Evolutionary conservation across 2,888 invertebrate genomes (phyloP).

Genomic region (Cinara cedri): DNA sequence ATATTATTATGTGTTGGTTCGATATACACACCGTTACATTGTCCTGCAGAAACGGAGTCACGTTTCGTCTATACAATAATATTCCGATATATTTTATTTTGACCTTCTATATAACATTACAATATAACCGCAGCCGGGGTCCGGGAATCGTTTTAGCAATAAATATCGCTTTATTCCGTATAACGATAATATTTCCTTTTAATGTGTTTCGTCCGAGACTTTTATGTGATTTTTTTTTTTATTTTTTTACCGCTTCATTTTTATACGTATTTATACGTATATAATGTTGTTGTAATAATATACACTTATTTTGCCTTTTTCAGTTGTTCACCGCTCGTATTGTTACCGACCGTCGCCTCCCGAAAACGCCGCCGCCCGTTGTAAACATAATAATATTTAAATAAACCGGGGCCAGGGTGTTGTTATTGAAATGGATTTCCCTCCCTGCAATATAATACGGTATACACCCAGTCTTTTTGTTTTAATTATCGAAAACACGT

Average conservation of each 20-base stretch:
- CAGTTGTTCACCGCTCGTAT: slow-evolving; percentile 18
- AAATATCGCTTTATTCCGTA: slow-evolving; percentile 52
- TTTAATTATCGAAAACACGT: not conserved
- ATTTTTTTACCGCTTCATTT: slow-evolving; percentile 26
- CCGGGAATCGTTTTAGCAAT: slow-evolving; percentile 49
- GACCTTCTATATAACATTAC: slow-evolving; percentile 15
- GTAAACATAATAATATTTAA: not conserved
- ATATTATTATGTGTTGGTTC: no score
- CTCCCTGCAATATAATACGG: no score
- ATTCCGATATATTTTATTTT: slow-evolving; percentile 12
- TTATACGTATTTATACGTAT: not conserved
- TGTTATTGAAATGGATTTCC: slow-evolving; percentile 24
- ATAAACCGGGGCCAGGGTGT: slow-evolving; percentile 7
- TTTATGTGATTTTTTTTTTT: slow-evolving; percentile 46
- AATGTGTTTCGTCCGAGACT: slow-evolving; percentile 42
- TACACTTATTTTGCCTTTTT: not conserved
- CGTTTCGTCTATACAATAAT: slow-evolving; percentile 29
- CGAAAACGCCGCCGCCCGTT: not conserved
- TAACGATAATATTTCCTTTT: slow-evolving; percentile 49
- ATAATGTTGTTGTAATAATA: not conserved
- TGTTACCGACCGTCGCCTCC: not conserved
- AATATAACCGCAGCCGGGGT: slow-evolving; percentile 1
- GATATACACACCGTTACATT: no score
- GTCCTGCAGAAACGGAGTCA: slow-evolving; percentile 22
- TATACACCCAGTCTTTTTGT: not conserved